Conservation (phyloP, 1,140 invertebrate species). For the Dreissena polymorpha region DNA sequence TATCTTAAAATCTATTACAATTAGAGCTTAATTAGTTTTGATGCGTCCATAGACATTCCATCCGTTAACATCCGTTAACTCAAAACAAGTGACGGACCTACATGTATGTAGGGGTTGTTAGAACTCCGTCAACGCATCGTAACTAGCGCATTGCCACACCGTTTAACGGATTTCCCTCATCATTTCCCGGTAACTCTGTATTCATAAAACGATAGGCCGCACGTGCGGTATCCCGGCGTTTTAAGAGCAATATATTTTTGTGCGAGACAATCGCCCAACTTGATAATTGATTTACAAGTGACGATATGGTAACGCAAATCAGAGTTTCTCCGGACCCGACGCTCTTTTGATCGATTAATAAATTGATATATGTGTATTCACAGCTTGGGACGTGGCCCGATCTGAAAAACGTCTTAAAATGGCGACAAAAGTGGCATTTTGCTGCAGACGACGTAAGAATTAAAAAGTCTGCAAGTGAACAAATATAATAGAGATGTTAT, state of each 20-base stretch:
- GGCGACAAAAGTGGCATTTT: constrained; percentile 6
- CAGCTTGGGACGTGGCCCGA: not conserved
- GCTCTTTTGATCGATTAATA: constrained; percentile 42
- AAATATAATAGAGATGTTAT: too few relatives aligned
- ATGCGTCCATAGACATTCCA: too few relatives aligned
- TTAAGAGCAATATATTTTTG: not conserved
- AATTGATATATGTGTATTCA: constrained; percentile 55
- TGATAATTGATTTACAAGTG: constrained; percentile 52
- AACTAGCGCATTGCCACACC: too few relatives aligned
- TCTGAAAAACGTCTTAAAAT: not conserved
- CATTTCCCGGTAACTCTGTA: too few relatives aligned
- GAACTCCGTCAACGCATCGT: too few relatives aligned
- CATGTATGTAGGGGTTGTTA: too few relatives aligned
- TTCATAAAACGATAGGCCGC: not conserved
- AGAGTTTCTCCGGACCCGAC: constrained; percentile 3
- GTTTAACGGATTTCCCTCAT: too few relatives aligned
- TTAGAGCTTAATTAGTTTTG: too few relatives aligned
- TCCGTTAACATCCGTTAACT: too few relatives aligned
- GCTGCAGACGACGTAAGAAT: not conserved
- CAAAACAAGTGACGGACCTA: too few relatives aligned
- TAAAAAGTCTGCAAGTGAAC: too few relatives aligned
- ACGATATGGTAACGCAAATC: constrained; percentile 20
- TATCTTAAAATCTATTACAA: too few relatives aligned
- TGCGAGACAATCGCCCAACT: not conserved
- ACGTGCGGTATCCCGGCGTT: not conserved